Evolutionary conservation across 2,113 vertebrate species (phyloP).

Genomic region (Oryzias celebensis): DNA sequence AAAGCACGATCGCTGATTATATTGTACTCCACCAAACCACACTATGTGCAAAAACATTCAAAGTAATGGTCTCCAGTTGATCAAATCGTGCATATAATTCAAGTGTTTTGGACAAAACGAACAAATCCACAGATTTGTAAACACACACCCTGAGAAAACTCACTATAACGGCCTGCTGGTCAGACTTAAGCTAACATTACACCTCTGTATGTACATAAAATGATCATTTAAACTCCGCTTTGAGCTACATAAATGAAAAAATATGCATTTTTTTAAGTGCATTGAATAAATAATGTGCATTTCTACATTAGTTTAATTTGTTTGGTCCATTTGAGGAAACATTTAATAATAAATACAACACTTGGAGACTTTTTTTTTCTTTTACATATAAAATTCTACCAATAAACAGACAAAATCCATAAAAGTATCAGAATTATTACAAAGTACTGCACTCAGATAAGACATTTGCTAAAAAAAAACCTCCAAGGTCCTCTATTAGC

Average conservation of each 20-base stretch:
- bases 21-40: constrained; percentile 12
- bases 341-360: background rate
- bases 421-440: no score
- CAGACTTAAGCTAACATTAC: constrained; percentile 19
- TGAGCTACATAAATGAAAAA: constrained; percentile 32
- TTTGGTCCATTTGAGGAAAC: constrained; percentile 32
- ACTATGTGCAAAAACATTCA: constrained; percentile 2
- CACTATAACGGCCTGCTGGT: constrained; percentile 5
- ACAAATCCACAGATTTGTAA: no score
- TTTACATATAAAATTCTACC: no score
- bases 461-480: no score
- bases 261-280: constrained; percentile 3
- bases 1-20: background rate
- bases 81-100: no score
- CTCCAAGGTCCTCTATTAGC: no score
- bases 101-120: no score
- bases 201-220: constrained; percentile 14
- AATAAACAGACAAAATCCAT: no score
- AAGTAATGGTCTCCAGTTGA: no score
- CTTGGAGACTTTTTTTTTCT: no score
- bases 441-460: no score
- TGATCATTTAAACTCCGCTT: constrained; percentile 26
- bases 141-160: constrained; percentile 1
- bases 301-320: constrained; percentile 27
- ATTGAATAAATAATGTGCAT: constrained; percentile 37